A percentile compares a stretch with the other conserved stretches of the same genome.
These are phyloP conservation scores for Xestoiulus laeticollis DNA, from an alignment of 2,888 invertebrate genomes.

Conservation along the genomic window DNA sequence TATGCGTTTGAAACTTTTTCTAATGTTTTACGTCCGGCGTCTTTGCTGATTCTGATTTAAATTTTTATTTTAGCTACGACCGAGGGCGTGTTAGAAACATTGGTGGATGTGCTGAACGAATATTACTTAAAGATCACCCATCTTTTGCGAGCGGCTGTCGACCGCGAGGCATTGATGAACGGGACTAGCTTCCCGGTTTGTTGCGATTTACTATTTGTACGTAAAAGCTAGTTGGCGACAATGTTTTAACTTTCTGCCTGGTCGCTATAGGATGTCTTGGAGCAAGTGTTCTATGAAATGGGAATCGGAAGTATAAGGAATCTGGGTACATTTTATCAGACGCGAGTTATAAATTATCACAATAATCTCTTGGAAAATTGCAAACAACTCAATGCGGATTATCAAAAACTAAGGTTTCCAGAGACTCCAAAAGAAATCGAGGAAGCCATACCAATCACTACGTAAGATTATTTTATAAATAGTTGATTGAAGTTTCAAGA, in stretches of 20 bases:
- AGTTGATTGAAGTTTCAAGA: background rate
- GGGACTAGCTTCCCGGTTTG: constrained; percentile 62
- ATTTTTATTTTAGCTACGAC: constrained; percentile 51
- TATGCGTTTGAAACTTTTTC: constrained; percentile 57
- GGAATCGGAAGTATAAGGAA: constrained; percentile 70
- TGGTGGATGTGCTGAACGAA: constrained; percentile 59
- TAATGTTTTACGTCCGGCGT: background rate
- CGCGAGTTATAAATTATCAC: constrained; percentile 63
- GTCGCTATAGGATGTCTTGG: constrained; percentile 70
- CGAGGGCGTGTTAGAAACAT: constrained; percentile 50
- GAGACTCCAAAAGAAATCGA: constrained; percentile 45
- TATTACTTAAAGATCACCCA: constrained; percentile 67
- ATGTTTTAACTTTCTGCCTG: background rate
- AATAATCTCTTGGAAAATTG: constrained; percentile 62
- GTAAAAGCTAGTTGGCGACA: background rate
- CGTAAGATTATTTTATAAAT: background rate
- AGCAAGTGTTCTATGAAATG: constrained; percentile 71
- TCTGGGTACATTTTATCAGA: constrained; percentile 71
- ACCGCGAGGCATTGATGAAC: constrained; percentile 66
- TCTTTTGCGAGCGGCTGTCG: constrained; percentile 68
- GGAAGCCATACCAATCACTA: background rate
- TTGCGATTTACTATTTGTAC: background rate
- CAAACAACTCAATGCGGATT: constrained; percentile 62
- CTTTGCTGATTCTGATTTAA: background rate
- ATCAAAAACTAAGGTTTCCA: constrained; percentile 56